phyloP scores from a whole-genome alignment of 2,113 vertebrate genomes.

The Oncorhynchus gorbuscha region DNA sequence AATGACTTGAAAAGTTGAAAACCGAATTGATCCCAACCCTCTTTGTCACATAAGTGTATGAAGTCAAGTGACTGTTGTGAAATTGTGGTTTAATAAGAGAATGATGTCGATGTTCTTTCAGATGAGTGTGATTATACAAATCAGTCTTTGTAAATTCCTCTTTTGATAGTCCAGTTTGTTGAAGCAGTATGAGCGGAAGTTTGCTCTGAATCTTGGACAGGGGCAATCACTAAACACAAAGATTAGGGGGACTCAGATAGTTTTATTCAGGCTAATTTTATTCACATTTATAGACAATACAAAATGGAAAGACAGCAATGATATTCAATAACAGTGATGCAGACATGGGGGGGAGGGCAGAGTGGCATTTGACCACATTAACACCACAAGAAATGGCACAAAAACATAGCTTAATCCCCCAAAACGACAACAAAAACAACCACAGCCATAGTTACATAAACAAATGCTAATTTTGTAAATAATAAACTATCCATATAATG shows the following conservation, averaged over 20 bases:
- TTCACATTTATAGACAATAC: not conserved
- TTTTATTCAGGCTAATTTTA: not conserved
- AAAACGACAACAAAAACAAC: not conserved
- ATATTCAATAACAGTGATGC: not conserved
- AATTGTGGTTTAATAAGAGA: too few species aligned
- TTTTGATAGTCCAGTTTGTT: too few species aligned
- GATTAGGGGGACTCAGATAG: not conserved
- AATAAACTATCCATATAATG: not conserved
- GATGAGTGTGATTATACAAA: too few species aligned
- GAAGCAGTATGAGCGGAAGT: too few species aligned
- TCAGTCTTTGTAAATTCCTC: too few species aligned
- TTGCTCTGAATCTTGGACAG: not conserved
- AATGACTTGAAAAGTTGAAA: too few species aligned
- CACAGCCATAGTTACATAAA: not conserved
- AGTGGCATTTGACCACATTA: not conserved
- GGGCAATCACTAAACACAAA: not conserved
- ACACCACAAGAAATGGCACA: too few species aligned
- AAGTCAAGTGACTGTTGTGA: too few species aligned
- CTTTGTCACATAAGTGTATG: too few species aligned
- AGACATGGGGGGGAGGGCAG: not conserved
- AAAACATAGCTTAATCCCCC: too few species aligned
- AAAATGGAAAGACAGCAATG: not conserved
- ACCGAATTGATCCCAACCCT: too few species aligned
- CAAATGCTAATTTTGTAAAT: not conserved
- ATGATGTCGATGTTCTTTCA: too few species aligned